Base-by-base conservation (phyloP, 30 jellyfish, hydroid and myxozoan species). In the Clytia hemisphaerica region DNA sequence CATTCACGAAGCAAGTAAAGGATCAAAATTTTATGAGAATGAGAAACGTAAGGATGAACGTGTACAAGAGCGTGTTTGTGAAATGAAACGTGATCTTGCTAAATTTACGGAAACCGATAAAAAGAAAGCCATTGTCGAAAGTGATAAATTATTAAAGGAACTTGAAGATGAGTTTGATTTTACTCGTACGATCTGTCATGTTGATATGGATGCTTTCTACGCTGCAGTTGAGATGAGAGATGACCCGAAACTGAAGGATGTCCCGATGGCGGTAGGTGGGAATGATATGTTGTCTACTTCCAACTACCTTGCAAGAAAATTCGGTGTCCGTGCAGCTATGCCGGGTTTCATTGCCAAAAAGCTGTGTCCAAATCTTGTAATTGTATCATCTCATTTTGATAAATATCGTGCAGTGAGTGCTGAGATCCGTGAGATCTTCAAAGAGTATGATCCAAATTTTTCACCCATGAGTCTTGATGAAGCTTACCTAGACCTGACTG, bases 251-350 rank as follows among this genome's bases (percentile, higher is more conserved):
- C 64, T 92, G 0, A 67, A 67, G 73, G 88, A 68, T 48, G 40
- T 81, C 4, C 99, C 99, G 18, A 92, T 92, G 99, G 99, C 99
- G 4, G 99, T 92, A 32, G 99, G 99, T 6, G 91, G 95, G 18
- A 63, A 14, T 9, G 26, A 32, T 7, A 92, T 92, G 99, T 66
- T 92, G 36, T 1, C 94, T 49, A 92, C 99, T 9, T 83, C 96
- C 24, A 92, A 92, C 72, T 92, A 92, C 63, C 84, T 57, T 1
- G 99, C 99, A 19, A 49, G 99, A 16, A 59, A 67, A 35, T 92
- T 45, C 74, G 99, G 99, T 22, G 99, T 92, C 15, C 76, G 99
- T 24, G 95, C 99, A 5, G 99, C 88, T 26, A 92, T 92, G 99
- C 99, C 99, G 18, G 99, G 99, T 7, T 92, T 76, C 55, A 92